Percentiles rank a stretch among this genome's conserved stretches.
phyloP scores from a whole-genome alignment of 2,888 invertebrate genomes.

The Pelosia muscerda region DNA sequence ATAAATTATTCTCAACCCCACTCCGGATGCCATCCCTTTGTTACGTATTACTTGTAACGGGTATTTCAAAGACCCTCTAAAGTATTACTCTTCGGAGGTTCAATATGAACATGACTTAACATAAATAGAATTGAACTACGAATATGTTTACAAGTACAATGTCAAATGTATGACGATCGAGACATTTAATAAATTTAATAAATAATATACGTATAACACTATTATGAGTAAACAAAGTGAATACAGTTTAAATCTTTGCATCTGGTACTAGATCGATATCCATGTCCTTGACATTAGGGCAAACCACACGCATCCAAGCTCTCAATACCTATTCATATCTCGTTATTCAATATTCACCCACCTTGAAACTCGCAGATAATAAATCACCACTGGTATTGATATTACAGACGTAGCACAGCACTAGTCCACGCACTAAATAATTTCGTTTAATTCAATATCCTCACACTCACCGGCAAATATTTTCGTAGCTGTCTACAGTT shows the following conservation, averaged over 20 bases:
- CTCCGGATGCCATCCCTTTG: constrained; percentile 69
- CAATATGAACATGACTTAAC: constrained; percentile 17
- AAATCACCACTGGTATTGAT: constrained; percentile 48
- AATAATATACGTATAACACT: constrained; percentile 31
- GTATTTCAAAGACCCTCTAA: constrained; percentile 42
- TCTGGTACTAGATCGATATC: constrained; percentile 77
- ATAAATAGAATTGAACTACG: constrained; percentile 20
- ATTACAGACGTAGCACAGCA: constrained; percentile 58
- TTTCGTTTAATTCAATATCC: constrained; percentile 58
- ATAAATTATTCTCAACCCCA: constrained; percentile 76
- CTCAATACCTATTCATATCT: constrained; percentile 64
- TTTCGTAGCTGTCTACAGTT: constrained; percentile 68
- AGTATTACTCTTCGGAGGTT: constrained; percentile 25
- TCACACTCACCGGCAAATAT: constrained; percentile 64
- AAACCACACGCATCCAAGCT: constrained; percentile 57
- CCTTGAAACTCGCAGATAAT: constrained; percentile 58
- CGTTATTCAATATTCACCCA: constrained; percentile 72
- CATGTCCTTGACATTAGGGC: constrained; percentile 82
- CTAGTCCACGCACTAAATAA: constrained; percentile 60
- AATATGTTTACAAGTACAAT: constrained; percentile 21
- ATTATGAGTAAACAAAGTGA: constrained; percentile 41
- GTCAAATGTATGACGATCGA: constrained; percentile 22
- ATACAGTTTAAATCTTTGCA: constrained; percentile 36
- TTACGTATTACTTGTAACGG: constrained; percentile 65
- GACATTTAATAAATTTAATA: constrained; percentile 37